Evolutionary conservation across 1,140 invertebrate genomes (phyloP).

Genomic region (Chironomus tepperi): DNA sequence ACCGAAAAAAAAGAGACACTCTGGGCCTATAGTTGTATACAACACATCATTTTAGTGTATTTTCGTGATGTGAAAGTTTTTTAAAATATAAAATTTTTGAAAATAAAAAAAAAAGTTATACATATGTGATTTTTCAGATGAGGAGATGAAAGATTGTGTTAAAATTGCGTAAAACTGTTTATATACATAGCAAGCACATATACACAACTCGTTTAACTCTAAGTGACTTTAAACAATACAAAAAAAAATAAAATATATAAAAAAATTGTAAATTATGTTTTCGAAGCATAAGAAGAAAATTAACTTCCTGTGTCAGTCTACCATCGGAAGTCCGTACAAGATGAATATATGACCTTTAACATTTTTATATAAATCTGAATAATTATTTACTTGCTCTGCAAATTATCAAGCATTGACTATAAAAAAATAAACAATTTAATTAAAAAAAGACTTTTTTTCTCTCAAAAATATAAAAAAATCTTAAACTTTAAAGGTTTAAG

Average conservation of each 20-base stretch:
- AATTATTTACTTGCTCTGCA: no score
- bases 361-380: no score
- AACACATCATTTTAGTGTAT: not conserved
- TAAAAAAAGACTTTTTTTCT: not conserved
- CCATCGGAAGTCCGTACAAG: not conserved
- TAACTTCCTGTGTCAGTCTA: not conserved
- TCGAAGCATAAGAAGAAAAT: conserved; percentile 18
- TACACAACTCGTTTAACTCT: no score
- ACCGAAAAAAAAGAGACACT: not conserved
- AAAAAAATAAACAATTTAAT: not conserved
- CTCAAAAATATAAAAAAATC: not conserved
- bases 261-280: conserved; percentile 18
- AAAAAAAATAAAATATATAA: not conserved
- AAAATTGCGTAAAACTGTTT: not conserved
- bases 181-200: no score
- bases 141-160: not conserved
- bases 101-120: not conserved
- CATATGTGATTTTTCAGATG: not conserved
- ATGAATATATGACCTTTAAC: not conserved
- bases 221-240: no score
- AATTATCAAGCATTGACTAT: not conserved
- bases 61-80: not conserved
- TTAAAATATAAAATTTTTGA: not conserved
- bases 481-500: no score
- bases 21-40: no score